phyloP scores from a whole-genome alignment of 2,797 vertebrate genomes.

The Toxotes lorentzi region DNA sequence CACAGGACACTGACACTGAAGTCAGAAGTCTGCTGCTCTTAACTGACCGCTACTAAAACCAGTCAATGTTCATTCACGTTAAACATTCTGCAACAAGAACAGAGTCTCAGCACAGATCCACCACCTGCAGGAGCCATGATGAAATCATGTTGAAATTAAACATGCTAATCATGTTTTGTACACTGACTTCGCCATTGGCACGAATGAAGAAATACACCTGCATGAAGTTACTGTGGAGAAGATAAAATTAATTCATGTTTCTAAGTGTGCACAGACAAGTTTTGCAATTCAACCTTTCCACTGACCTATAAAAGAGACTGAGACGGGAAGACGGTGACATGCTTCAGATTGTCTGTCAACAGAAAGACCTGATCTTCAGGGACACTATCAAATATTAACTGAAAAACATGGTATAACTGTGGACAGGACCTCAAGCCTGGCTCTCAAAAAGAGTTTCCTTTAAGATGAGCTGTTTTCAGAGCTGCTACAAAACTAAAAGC shows the following conservation, averaged over 20 bases:
- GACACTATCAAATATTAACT: slow-evolving; percentile 57
- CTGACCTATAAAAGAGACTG: not conserved
- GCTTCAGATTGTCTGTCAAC: not conserved
- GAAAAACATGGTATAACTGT: not conserved
- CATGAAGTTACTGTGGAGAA: not conserved
- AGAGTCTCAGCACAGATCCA: not conserved
- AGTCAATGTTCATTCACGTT: not conserved
- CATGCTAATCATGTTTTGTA: not conserved
- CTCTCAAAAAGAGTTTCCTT: not conserved
- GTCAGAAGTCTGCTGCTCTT: not conserved
- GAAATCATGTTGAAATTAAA: not conserved
- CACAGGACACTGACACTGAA: not conserved
- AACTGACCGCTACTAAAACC: not conserved
- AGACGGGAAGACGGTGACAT: not conserved
- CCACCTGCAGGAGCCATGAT: not conserved
- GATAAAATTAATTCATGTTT: not conserved
- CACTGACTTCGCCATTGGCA: too few relatives aligned
- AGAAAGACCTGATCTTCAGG: not conserved
- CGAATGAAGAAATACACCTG: not conserved
- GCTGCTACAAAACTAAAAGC: not conserved
- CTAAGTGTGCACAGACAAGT: not conserved
- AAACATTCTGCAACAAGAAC: not conserved
- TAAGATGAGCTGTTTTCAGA: not conserved
- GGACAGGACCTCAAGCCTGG: not conserved
- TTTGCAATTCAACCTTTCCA: not conserved